Evolutionary conservation across 2,113 vertebrate genomes (phyloP).

Genomic region (Microcebus tavaratra): DNA sequence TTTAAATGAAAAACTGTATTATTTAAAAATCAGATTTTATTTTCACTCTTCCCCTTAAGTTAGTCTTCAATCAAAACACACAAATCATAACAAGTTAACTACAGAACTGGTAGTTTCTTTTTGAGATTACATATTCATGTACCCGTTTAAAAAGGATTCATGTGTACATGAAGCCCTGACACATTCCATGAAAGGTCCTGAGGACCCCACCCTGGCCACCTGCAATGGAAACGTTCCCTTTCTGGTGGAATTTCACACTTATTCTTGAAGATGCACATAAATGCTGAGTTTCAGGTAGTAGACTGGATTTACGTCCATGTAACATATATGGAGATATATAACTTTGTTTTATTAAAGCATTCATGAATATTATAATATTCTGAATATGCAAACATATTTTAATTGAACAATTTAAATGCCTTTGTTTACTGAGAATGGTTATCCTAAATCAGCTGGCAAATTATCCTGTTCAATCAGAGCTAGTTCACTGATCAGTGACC

Average conservation of each 20-base stretch:
- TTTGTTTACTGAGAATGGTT: not conserved
- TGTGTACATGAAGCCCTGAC: not conserved
- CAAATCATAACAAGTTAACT: not conserved
- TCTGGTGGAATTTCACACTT: not conserved
- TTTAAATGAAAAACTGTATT: constrained; percentile 3
- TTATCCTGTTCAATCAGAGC: not conserved
- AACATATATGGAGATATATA: not conserved
- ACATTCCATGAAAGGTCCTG: too few relatives aligned
- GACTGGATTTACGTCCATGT: not conserved
- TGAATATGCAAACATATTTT: not conserved
- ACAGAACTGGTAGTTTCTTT: not conserved
- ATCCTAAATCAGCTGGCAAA: not conserved
- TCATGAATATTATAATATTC: not conserved
- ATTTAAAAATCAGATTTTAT: not conserved
- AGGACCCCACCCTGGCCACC: fast-evolving
- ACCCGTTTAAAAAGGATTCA: not conserved
- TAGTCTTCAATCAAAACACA: not conserved
- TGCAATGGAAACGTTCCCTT: not conserved
- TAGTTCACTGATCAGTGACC: not conserved
- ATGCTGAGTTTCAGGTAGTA: not conserved
- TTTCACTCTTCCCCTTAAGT: not conserved
- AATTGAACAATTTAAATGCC: not conserved
- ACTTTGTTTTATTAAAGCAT: not conserved
- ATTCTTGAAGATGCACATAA: not conserved
- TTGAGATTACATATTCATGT: not conserved